A percentile compares a stretch with the other conserved stretches of the same genome.
These are phyloP conservation scores for Chrysomallon squamiferum DNA, from an alignment of 1,140 invertebrate genomes.

Conservation along the genomic window DNA sequence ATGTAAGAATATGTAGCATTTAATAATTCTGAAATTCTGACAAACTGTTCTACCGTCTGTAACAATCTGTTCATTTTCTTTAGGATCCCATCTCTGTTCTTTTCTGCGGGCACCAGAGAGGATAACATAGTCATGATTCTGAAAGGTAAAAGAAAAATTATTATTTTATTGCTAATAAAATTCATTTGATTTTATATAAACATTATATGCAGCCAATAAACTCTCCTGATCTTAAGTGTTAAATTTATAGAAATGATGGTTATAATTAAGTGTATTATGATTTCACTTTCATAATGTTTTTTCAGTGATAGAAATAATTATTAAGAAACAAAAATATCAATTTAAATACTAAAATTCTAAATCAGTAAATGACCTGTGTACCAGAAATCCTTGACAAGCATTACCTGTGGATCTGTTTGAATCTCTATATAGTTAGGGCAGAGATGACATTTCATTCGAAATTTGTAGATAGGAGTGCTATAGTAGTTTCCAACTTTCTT, in stretches of 20 bases:
- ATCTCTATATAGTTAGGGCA: constrained; percentile 98
- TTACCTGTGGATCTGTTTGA: constrained; percentile 96
- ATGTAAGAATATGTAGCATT: no score
- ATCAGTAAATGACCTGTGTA: no score
- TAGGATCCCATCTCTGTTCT: constrained; percentile 97
- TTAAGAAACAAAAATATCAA: no score
- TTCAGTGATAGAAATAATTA: no score
- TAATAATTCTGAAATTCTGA: no score
- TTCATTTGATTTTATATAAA: not conserved
- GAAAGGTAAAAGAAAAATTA: constrained; percentile 41
- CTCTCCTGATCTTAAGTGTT: not conserved
- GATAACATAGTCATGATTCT: constrained; percentile 98
- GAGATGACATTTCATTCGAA: constrained; percentile 99
- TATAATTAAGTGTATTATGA: no score
- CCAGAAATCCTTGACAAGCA: no score
- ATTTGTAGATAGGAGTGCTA: constrained; percentile 96
- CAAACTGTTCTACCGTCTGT: constrained; percentile 60
- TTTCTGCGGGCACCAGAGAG: constrained; percentile 93
- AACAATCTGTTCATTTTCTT: constrained; percentile 88
- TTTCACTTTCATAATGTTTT: no score
- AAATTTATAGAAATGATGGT: not conserved
- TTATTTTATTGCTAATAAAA: no score
- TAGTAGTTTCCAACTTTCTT: constrained; percentile 99
- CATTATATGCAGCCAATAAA: not conserved
- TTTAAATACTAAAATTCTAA: no score